A percentile compares a stretch with the other conserved stretches of the same genome.
phyloP scores from a whole-genome alignment of 1,140 invertebrate genomes.

The Drosophila pandora region DNA sequence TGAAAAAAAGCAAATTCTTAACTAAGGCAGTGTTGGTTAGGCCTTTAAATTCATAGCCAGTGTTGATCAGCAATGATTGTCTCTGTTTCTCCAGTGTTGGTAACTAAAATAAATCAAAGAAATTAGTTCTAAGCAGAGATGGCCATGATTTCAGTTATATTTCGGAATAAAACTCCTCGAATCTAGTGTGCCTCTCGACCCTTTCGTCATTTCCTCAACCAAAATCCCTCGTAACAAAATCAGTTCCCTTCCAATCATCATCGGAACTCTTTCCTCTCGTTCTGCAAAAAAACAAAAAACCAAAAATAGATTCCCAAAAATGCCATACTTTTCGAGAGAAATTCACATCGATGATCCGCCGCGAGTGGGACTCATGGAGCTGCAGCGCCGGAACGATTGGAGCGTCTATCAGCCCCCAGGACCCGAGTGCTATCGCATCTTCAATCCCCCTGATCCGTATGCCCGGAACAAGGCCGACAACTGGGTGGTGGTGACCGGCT shows the following conservation, averaged over 20 bases:
- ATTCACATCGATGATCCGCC: neutral
- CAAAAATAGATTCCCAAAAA: neutral
- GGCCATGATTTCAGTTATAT: too few relatives aligned
- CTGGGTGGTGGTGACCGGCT: conserved; percentile 1
- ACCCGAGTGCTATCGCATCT: neutral
- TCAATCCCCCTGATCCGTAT: neutral
- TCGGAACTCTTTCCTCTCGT: neutral
- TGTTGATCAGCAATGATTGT: too few relatives aligned
- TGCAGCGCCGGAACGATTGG: neutral
- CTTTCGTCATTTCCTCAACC: too few relatives aligned
- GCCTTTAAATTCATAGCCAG: too few relatives aligned
- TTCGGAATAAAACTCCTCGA: too few relatives aligned
- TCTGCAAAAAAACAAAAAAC: neutral
- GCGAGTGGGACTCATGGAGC: neutral
- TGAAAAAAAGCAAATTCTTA: too few relatives aligned
- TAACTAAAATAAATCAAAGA: neutral
- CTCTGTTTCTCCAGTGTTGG: neutral
- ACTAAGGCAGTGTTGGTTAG: too few relatives aligned
- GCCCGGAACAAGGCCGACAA: neutral
- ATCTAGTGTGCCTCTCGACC: too few relatives aligned
- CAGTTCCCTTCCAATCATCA: too few relatives aligned
- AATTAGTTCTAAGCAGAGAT: too few relatives aligned
- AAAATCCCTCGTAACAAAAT: too few relatives aligned
- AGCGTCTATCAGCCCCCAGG: neutral
- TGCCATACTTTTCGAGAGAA: neutral